Conservation (phyloP, 2,797 vertebrate genomes). For the Onychomys arenicola region DNA sequence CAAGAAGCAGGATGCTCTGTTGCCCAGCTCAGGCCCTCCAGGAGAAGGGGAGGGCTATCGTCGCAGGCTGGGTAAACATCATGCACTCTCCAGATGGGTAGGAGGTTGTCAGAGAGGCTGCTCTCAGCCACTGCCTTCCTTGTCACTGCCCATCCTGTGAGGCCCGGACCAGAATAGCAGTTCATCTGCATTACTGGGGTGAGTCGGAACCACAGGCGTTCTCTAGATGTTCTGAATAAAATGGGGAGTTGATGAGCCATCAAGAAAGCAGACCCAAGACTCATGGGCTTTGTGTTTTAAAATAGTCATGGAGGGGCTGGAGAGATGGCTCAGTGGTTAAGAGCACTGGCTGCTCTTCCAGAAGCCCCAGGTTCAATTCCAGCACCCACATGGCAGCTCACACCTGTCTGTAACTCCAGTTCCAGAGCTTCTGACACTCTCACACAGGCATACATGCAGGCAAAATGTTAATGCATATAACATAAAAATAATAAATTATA, state of each 20-base stretch:
- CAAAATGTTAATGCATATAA: not conserved
- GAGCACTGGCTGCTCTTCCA: not conserved
- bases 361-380: not conserved
- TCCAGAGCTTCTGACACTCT: not conserved
- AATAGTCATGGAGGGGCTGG: not conserved
- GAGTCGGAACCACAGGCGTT: not conserved
- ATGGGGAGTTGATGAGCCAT: not conserved
- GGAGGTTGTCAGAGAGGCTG: not conserved
- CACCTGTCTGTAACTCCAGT: not conserved
- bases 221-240: not conserved
- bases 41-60: not conserved
- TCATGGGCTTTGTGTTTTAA: not conserved
- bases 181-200: rapidly evolving
- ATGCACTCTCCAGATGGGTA: not conserved
- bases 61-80: not conserved
- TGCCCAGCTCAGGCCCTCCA: not conserved
- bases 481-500: not conserved
- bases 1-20: not conserved
- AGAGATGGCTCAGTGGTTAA: not conserved
- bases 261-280: not conserved
- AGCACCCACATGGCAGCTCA: not conserved
- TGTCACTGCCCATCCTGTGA: not conserved
- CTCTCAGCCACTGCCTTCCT: not conserved
- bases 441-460: not conserved
- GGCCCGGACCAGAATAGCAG: not conserved